A percentile compares a stretch with the other conserved stretches of the same genome.
phyloP scores from a whole-genome alignment of 1,140 invertebrate genomes.

The Steinernema khuongi region DNA sequence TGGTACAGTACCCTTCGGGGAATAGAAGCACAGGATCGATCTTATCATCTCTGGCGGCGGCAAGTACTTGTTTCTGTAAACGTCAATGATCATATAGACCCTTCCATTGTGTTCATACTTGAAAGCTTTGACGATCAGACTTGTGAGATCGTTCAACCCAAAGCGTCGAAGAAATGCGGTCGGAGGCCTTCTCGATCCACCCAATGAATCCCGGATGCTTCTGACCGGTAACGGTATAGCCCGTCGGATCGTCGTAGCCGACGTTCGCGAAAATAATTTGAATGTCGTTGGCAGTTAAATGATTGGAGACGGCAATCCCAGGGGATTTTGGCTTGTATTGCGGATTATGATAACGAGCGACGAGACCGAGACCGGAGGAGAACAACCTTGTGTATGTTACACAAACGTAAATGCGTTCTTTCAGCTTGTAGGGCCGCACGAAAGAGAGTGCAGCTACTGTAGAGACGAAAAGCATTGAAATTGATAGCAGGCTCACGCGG shows the following conservation, averaged over 20 bases:
- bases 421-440: constrained; percentile 18
- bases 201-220: constrained; percentile 29
- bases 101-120: background rate
- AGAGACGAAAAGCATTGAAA: background rate
- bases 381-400: background rate
- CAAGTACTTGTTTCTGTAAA: constrained; percentile 28
- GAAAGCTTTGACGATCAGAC: constrained; percentile 14
- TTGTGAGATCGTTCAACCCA: background rate
- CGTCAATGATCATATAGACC: background rate
- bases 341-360: background rate
- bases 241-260: constrained; percentile 28
- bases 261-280: constrained; percentile 30
- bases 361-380: background rate
- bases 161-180: background rate
- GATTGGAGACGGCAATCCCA: constrained; percentile 36
- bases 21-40: constrained; percentile 32
- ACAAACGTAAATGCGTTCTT: constrained; percentile 27
- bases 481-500: background rate
- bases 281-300: constrained; percentile 36
- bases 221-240: constrained; percentile 36
- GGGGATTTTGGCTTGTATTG: constrained; percentile 27
- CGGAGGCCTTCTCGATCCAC: constrained; percentile 18
- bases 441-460: constrained; percentile 13
- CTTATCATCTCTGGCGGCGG: background rate
- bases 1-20: constrained; percentile 36